phyloP scores from a whole-genome alignment of 2,888 invertebrate genomes.

The Tolmerus cingulatus region DNA sequence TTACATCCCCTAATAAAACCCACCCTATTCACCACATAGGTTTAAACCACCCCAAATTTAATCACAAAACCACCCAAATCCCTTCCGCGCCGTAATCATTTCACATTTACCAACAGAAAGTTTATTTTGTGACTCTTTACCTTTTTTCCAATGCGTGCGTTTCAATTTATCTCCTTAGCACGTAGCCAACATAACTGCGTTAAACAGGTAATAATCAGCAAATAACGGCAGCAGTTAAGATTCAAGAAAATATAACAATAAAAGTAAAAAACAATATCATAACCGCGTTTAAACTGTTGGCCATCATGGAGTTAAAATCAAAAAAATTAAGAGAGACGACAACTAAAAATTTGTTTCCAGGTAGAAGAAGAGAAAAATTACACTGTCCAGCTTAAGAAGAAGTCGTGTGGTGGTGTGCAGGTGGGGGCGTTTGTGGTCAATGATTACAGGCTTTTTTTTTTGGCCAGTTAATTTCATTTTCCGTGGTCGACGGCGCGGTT shows the following conservation, averaged over 20 bases:
- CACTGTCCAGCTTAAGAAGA: neutral
- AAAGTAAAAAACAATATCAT: neutral
- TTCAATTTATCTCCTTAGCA: neutral
- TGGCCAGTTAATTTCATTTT: neutral
- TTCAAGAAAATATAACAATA: neutral
- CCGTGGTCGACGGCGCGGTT: neutral
- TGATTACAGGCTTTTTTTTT: neutral
- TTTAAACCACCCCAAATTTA: neutral
- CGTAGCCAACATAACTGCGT: neutral
- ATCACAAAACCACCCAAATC: neutral
- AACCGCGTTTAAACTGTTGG: neutral
- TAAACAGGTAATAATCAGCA: neutral
- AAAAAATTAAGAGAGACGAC: neutral
- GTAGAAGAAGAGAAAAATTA: neutral
- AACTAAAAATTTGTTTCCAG: neutral
- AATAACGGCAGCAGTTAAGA: neutral
- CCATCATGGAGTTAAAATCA: neutral
- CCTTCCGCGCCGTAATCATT: neutral
- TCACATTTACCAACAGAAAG: neutral
- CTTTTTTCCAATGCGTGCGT: neutral
- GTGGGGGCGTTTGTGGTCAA: neutral
- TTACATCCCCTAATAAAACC: neutral
- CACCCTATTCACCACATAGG: neutral
- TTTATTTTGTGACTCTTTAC: neutral
- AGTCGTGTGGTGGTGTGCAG: neutral